Percentiles rank a stretch among this genome's conserved stretches.
Evolutionary conservation across 2,113 vertebrate genomes (phyloP).

Genomic region (Ameiurus melas): DNA sequence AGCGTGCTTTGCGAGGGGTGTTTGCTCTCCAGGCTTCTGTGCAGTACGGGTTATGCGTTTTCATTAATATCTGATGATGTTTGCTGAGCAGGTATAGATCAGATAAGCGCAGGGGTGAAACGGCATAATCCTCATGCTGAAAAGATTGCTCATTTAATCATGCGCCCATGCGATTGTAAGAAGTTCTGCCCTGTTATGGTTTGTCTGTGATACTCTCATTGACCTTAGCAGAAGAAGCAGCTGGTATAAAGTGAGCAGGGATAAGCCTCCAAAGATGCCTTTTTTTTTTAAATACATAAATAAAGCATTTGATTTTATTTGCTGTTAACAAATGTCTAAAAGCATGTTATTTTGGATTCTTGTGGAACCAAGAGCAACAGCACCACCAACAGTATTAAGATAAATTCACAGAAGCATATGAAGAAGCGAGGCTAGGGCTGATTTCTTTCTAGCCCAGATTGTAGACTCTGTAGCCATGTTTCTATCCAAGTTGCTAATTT

Average conservation of each 20-base stretch:
- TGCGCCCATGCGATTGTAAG: constrained; percentile 16
- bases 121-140: constrained; percentile 21
- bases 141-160: constrained; percentile 34
- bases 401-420: not conserved
- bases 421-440: not conserved
- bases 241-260: not conserved
- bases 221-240: not conserved
- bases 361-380: not conserved
- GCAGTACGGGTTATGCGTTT: constrained; percentile 38
- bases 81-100: constrained; percentile 33
- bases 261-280: not conserved
- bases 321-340: not conserved
- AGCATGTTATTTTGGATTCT: not conserved
- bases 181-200: not conserved
- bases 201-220: not conserved
- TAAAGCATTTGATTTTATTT: not conserved
- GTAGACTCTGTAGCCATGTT: not conserved
- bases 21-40: constrained; percentile 34
- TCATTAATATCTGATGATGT: constrained; percentile 48
- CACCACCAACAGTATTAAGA: too few relatives aligned
- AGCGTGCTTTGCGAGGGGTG: constrained; percentile 19
- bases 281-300: too few relatives aligned
- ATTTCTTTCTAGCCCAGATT: not conserved
- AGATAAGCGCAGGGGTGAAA: constrained; percentile 9
- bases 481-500: too few relatives aligned